Evolutionary conservation across 2,797 vertebrate species (phyloP), one percentile per base, ranked within the genome.

Genomic region (Xenopus petersii): DNA sequence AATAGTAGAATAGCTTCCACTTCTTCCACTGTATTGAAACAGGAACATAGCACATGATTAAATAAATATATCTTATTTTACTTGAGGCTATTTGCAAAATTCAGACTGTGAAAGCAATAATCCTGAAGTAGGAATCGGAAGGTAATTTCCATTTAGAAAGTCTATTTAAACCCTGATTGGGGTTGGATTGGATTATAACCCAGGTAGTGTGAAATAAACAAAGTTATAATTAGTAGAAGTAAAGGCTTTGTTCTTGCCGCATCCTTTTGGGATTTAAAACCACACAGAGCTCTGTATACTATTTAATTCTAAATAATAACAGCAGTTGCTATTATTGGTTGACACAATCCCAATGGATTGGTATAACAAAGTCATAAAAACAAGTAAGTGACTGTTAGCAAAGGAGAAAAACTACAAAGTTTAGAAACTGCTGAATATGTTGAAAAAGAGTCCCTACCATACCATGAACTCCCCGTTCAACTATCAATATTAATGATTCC

Each of bases 141-240:
- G 33, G 80, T 87, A 83, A 88, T 86, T 90, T 89, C 81, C 84
- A 86, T 88, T 90, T 86, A 87, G 83, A 90, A 87, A 81, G 80
- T 85, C 81, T 87, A 69, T 85, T 89, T 83, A 89, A 89, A 88
- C 80, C 83, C 76, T 79, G 71, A 79, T 82, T 90, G 84, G 88
- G 86, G 84, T 85, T 83, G 84, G 73, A 48, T 63, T 82, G 60
- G 80, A 79, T 82, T 83, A 24, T 78, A 62, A 55, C 56, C 5
- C 64, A 67, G 64, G 54, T 65, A 77, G 42, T 71, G 62, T 77
- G 87, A 83, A 84, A 55, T 73, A 81, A 67, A 68, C 80, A 81
- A 86, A 90, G 85, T 61, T 69, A 66, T 80, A 81, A 86, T 81
- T 81, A 86, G 86, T 83, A 2, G 21, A 12, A 17, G 64, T 49